Evolutionary conservation across 2,888 invertebrate species (phyloP).

Genomic region (Watsonalla cultraria): DNA sequence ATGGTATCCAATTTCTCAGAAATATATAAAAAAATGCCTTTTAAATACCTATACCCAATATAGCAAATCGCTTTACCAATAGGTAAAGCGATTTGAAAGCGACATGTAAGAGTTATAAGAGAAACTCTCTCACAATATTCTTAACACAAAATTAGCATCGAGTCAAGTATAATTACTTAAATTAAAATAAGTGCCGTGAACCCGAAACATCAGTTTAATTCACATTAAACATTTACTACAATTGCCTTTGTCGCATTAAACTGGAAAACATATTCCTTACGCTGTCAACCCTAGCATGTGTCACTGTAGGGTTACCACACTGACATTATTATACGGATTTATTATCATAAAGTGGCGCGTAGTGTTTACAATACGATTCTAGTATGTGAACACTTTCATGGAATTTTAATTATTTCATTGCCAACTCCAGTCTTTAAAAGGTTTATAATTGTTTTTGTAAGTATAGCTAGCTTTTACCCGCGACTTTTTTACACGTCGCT

Average conservation of each 20-base stretch:
- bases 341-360: slow-evolving; percentile 15
- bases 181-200: neutral
- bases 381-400: slow-evolving; percentile 7
- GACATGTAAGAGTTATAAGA: no score
- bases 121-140: no score
- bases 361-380: slow-evolving; percentile 8
- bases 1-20: no score
- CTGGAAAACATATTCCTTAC: slow-evolving; percentile 17
- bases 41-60: no score
- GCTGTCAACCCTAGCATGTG: slow-evolving; percentile 21
- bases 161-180: neutral
- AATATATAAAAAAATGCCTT: no score
- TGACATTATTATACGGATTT: slow-evolving; percentile 25
- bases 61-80: no score
- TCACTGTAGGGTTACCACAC: slow-evolving; percentile 23
- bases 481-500: no score
- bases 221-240: slow-evolving; percentile 27
- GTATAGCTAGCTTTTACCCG: no score
- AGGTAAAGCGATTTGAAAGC: no score
- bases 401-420: neutral
- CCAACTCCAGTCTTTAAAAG: no score
- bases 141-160: no score
- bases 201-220: slow-evolving; percentile 4
- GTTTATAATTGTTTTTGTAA: no score
- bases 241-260: slow-evolving; percentile 25